Evolutionary conservation across 2,797 vertebrate species (phyloP), one percentile per base, ranked within the genome.

Genomic region (Ataeniobius toweri): DNA sequence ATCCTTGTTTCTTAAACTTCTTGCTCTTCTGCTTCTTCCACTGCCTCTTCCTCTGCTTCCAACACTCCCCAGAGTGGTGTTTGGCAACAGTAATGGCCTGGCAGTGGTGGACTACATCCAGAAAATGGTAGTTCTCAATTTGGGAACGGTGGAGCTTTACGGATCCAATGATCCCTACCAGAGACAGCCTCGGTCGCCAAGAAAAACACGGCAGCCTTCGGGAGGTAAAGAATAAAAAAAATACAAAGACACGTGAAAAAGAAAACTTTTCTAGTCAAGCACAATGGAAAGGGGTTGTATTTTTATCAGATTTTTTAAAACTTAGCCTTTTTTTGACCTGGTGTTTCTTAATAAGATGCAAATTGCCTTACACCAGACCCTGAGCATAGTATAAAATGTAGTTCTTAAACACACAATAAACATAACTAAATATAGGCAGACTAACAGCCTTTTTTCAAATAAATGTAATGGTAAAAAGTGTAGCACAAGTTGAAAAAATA

Each of bases 21-120:
- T 72, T 13, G 1, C 8, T 58, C 9, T 48, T 55, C 28, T n/a
- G 0, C 41, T 73, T 50, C 28, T 51, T 56, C 22, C 31, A 6
- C 74, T 68, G 63, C 20, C 20, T 71, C 31, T 55, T 24, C 16
- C 76, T 84, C 59, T 67, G 9, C 71, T 46, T 69, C 63, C 31
- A 0, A 31, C 69, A 80, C 39, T 81, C 83, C 53, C 87, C 91
- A 99, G 98, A 86, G 97, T 98, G 95, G 98, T 98, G 92, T 99
- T 99, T 96, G 98, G 98, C 88, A 99, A 99, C 91, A 98, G 96
- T 81, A 99, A 97, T 63, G 98, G 98, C 85, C 96, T 99, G 89
- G 98, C 97, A 0, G 96, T 99, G 89, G 97, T 99, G 85, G 98
- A 99, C 95, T 99, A 98, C 89, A 91, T 99, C 81, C 98, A 99